Evolutionary conservation across 2,888 invertebrate genomes (phyloP), one percentile per base, ranked within the genome.

Genomic region (Pilophorus perplexus): DNA sequence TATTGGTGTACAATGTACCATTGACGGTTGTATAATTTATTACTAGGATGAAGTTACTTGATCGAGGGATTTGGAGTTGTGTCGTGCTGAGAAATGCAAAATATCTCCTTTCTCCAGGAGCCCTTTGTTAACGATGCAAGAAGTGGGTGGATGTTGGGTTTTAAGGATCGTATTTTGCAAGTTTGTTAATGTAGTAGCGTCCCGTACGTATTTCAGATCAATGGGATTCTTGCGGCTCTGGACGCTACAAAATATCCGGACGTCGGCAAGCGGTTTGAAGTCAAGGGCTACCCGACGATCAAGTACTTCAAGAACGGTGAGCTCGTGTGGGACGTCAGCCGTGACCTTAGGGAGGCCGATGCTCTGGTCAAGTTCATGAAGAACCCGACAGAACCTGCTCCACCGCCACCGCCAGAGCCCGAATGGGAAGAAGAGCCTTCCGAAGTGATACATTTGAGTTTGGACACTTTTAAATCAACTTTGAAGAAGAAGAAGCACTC

Each of bases 401-500:
- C 80, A n/a, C 90, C 91, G 2, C 90, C 90, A 12, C 89, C 90
- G 27, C 89, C 90, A 0, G 89, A 90, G 18, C 82, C 83, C 72
- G 84, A 87, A 23, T 93, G 93, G 93, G 78, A 84, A 20, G 89
- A 90, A 67, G 85, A 87, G 71, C 83, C 84, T 72, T 83, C 85
- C 1, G 82, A 87, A 72, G 90, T 94, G 48, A 81, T 88, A 44
- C 92, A 93, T 79, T 82, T 93, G 59, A 83, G 82, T 72, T 83
- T 87, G 44, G 82, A 86, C 67, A 84, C 79, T 67, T 93, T 92
- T 78, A 85, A 87, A 73, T 76, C 83, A 48, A 82, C 86, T 55
- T 80, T 93, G 42, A 89, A 89, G 76, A 90, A 90, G 77, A 87
- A 91, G 78, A 92, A 91, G 74, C 91, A 93, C 78, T 89, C 87